A percentile compares a stretch with the other conserved stretches of the same genome.
phyloP scores from a whole-genome alignment of 2,888 invertebrate genomes.

The Ypsolopha scabrella region DNA sequence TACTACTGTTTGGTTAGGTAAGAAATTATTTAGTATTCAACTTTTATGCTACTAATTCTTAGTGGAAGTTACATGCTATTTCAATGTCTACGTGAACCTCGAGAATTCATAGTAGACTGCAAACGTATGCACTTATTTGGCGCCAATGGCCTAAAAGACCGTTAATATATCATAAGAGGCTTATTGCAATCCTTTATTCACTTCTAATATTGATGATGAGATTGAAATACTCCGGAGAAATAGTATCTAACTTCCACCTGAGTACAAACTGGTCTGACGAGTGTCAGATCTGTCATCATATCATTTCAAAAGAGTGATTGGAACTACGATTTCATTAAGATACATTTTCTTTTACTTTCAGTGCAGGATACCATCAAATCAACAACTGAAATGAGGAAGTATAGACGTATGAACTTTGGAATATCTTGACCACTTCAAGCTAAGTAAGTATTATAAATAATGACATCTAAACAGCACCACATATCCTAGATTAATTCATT shows the following conservation, averaged over 20 bases:
- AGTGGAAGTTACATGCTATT: too few species aligned
- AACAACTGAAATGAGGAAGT: constrained; percentile 51
- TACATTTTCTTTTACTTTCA: neutral
- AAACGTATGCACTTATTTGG: constrained; percentile 69
- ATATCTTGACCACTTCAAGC: constrained; percentile 60
- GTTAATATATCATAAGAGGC: constrained; percentile 34
- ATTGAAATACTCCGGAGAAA: constrained; percentile 8
- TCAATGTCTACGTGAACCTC: too few species aligned
- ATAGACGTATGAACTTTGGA: constrained; percentile 43
- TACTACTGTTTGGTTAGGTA: constrained; percentile 33
- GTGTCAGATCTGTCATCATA: constrained; percentile 64
- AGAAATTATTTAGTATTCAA: too few species aligned
- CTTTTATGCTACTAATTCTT: too few species aligned
- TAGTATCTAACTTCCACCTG: constrained; percentile 19
- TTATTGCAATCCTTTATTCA: constrained; percentile 6
- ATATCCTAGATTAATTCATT: too few species aligned
- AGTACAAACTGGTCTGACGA: constrained; percentile 54
- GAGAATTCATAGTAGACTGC: constrained; percentile 18
- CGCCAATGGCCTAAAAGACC: constrained; percentile 64
- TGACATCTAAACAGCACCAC: too few species aligned
- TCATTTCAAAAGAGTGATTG: constrained; percentile 33
- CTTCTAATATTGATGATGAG: constrained; percentile 10
- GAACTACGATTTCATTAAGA: constrained; percentile 14
- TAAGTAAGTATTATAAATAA: too few species aligned
- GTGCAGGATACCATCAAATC: neutral